Conservation (phyloP, 2,797 vertebrate genomes). For the Rhadinocentrus ornatus region DNA sequence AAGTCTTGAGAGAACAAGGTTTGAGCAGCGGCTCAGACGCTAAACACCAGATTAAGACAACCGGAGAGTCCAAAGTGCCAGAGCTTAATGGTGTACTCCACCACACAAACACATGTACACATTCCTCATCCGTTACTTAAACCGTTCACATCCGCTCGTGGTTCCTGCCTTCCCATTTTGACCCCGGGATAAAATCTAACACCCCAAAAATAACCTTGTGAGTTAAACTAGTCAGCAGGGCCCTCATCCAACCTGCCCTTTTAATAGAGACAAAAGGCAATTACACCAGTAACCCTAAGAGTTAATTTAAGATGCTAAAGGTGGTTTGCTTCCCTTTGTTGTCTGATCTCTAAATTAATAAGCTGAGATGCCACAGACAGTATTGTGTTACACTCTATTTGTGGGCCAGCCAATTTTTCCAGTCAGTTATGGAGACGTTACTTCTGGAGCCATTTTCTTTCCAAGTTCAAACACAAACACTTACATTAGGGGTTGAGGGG, state of each 20-base stretch:
- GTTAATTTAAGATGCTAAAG: slow-evolving; percentile 76
- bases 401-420: slow-evolving; percentile 18
- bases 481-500: slow-evolving; percentile 20
- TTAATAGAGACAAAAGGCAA: slow-evolving; percentile 82
- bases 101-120: slow-evolving; percentile 29
- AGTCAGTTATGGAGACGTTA: slow-evolving; percentile 17
- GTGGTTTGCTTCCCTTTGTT: slow-evolving; percentile 70
- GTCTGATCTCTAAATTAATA: slow-evolving; percentile 77
- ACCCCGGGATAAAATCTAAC: slow-evolving; percentile 72
- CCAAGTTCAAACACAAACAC: slow-evolving; percentile 50
- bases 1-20: slow-evolving; percentile 11
- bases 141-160: slow-evolving; percentile 75
- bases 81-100: slow-evolving; percentile 48
- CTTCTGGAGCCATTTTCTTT: slow-evolving; percentile 37
- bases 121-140: slow-evolving; percentile 73
- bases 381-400: slow-evolving; percentile 65
- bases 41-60: slow-evolving; percentile 56
- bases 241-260: slow-evolving; percentile 67
- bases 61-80: slow-evolving; percentile 40
- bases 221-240: slow-evolving; percentile 77
- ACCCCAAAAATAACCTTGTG: slow-evolving; percentile 77
- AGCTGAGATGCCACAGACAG: slow-evolving; percentile 59
- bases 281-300: slow-evolving; percentile 66
- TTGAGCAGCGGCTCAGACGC: slow-evolving; percentile 49
- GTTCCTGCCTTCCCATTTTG: slow-evolving; percentile 47